Evolutionary conservation across 2,797 vertebrate species (phyloP).

Genomic region (Xerus rutilus): DNA sequence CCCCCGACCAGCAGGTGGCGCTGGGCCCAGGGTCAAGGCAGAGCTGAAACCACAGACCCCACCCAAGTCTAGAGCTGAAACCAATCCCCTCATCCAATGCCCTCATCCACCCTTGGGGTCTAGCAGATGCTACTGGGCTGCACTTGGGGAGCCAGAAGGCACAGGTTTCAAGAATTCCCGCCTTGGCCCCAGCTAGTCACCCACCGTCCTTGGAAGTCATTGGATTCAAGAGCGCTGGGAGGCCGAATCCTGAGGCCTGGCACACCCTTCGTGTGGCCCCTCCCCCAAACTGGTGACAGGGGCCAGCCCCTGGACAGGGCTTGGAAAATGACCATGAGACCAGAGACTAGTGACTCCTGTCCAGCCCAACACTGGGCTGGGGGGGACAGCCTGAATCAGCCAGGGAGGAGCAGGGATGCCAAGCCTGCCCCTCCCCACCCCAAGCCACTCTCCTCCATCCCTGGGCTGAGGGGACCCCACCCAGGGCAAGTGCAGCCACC

Average conservation of each 20-base stretch:
- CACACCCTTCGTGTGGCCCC: background rate
- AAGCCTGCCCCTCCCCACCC: too few species aligned
- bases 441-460: background rate
- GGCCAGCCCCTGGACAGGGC: background rate
- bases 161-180: background rate
- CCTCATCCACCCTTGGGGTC: too few species aligned
- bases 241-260: background rate
- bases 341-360: background rate
- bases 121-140: background rate
- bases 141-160: background rate
- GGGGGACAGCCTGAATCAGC: background rate
- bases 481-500: accelerated
- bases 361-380: background rate
- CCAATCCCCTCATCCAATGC: too few species aligned
- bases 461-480: background rate
- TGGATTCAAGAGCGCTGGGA: background rate
- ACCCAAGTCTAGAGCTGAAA: too few species aligned
- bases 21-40: background rate
- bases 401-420: background rate
- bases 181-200: background rate
- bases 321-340: background rate
- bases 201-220: background rate
- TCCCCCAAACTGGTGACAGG: background rate
- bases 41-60: background rate
- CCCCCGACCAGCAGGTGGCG: background rate